Base-by-base conservation (phyloP, 1,140 invertebrate species). In the Caenorhabditis tropicalis region DNA sequence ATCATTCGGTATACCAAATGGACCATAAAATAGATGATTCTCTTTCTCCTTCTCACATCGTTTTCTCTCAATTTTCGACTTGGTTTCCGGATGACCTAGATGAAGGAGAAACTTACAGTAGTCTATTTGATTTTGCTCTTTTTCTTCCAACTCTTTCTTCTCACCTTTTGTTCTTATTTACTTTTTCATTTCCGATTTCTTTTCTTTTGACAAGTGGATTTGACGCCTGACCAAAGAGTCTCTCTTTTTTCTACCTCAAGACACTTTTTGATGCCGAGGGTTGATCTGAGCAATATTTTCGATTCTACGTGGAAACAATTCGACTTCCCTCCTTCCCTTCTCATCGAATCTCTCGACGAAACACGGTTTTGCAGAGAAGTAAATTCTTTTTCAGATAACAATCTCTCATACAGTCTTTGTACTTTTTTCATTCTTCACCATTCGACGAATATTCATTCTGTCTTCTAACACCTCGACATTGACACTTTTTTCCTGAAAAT, bases 1-100 rank as follows among this genome's bases (percentile, higher is more conserved):
- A 74, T 74, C 36, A 36, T 74, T 74, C 65, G 36, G 65, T 74
- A 43, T 74, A 43, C 36, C 65, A 74, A 74, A 74, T 74, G 65
- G 65, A 43, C 65, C 65, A 74, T 74, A 74, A 43, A 74, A 74
- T 10, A 65, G 7, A 39, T 39, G 65, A 24, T 74, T 74, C 31
- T 65, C 58, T 36, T 31, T 65, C 29, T 19, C 29, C 12, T 31
- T 19, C 33, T 43, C 36, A 33, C 3, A 15, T 74, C 10, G 33
- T 19, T 36, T 65, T 65, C 31, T 36, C 16, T 36, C 15, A 65
- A 16, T 12, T n/a, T 65, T 65, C 31, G 56, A 36, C 60, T 29
- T 46, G 36, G 6, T 43, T 43, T 21, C 65, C 10, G 12, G 0
- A 9, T 19, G 33, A 58, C 24, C 29, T 19, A 1, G 33, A 15